phyloP scores from a whole-genome alignment of 1,140 invertebrate species.

The Asobara japonica region DNA sequence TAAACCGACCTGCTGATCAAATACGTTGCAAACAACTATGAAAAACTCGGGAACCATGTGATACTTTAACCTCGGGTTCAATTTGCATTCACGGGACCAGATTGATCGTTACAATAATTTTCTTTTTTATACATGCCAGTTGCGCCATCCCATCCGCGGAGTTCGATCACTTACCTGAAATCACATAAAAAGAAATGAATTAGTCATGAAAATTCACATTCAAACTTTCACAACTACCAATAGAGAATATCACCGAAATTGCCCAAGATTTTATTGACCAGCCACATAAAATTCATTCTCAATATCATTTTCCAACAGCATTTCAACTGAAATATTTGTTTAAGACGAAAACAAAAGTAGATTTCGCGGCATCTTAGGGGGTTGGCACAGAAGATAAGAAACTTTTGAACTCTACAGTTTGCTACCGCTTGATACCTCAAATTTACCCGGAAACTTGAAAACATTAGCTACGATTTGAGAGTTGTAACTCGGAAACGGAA shows the following conservation, averaged over 20 bases:
- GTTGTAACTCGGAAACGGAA: not conserved
- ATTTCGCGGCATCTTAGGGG: not conserved
- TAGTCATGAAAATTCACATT: not conserved
- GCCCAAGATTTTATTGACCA: not conserved
- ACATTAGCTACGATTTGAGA: conserved; percentile 15
- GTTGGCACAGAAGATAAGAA: not conserved
- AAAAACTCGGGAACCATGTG: too few relatives aligned
- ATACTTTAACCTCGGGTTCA: too few relatives aligned
- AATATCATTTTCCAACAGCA: not conserved
- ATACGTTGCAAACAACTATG: too few relatives aligned
- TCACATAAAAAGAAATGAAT: not conserved
- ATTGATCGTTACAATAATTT: too few relatives aligned
- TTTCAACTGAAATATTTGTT: conserved; percentile 7
- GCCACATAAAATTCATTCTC: not conserved
- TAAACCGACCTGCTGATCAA: too few relatives aligned
- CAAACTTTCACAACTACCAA: not conserved
- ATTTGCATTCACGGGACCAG: too few relatives aligned
- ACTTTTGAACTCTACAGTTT: conserved; percentile 7
- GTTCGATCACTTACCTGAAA: not conserved
- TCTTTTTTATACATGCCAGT: conserved; percentile 17
- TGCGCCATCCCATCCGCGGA: not conserved
- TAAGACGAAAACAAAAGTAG: not conserved
- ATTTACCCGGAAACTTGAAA: conserved; percentile 18
- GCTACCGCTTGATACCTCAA: conserved; percentile 5
- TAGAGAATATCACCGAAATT: not conserved